Conservation (phyloP, 1,140 invertebrate species). For the Pissodes strobi region DNA sequence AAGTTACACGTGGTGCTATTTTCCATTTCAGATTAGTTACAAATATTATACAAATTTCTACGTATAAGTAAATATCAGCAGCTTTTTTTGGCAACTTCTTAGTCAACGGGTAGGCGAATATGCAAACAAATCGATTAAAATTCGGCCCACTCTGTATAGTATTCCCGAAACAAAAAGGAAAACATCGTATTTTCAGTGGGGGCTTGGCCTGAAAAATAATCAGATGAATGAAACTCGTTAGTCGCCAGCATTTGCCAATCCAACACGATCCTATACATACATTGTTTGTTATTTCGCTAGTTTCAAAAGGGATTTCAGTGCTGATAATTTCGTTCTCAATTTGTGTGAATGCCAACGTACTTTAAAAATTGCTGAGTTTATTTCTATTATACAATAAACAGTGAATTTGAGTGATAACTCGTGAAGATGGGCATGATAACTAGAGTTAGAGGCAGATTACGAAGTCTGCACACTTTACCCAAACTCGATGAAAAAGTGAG, state of each 20-base stretch:
- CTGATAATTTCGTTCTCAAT: not conserved
- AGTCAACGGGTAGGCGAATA: conserved; percentile 1
- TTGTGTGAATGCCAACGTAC: no score
- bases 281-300: not conserved
- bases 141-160: conserved; percentile 25
- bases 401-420: not conserved
- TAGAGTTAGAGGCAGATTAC: conserved; percentile 64
- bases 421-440: conserved; percentile 68
- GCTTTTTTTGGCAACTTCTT: no score
- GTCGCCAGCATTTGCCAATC: not conserved
- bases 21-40: no score
- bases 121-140: conserved; percentile 3
- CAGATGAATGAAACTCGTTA: conserved; percentile 23
- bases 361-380: not conserved
- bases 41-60: no score
- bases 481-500: conserved; percentile 63
- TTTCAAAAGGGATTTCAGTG: no score
- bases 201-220: conserved; percentile 9
- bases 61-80: no score
- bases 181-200: conserved; percentile 4
- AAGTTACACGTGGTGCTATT: no score
- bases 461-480: conserved; percentile 64
- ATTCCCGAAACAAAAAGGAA: conserved; percentile 19
- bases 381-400: not conserved
- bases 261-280: not conserved